Percentiles rank a stretch among this genome's conserved stretches.
Conservation (phyloP, 2,797 vertebrate genomes). For the Molossus molossus region DNA sequence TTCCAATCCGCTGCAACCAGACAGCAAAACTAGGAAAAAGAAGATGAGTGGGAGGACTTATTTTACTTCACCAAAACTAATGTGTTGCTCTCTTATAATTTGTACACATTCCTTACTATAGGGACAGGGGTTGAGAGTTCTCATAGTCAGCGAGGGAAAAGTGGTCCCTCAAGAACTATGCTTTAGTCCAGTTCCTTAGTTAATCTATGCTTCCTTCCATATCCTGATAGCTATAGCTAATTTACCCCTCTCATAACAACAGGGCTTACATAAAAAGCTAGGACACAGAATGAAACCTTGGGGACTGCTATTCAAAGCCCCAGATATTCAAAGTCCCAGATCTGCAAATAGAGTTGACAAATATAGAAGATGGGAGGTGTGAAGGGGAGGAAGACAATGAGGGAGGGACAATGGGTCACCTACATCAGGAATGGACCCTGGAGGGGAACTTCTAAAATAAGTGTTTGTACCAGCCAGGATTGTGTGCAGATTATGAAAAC, state of each 20-base stretch:
- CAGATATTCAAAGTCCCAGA: background rate
- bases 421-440: background rate
- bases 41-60: fast-evolving
- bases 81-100: background rate
- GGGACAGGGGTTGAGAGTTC: background rate
- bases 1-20: background rate
- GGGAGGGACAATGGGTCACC: background rate
- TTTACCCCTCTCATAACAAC: background rate
- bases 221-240: background rate
- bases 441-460: constrained; percentile 24
- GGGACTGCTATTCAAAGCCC: background rate
- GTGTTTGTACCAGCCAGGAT: background rate
- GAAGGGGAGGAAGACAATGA: fast-evolving
- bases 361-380: fast-evolving
- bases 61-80: background rate
- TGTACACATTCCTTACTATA: background rate
- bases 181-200: background rate
- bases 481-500: constrained; percentile 6
- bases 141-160: background rate
- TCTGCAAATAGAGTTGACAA: background rate
- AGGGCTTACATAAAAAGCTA: background rate
- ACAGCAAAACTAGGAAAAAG: background rate
- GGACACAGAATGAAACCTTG: background rate
- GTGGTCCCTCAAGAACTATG: background rate
- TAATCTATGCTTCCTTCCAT: background rate